Evolutionary conservation across 2,113 vertebrate species (phyloP), one percentile per base, ranked within the genome.

Genomic region (Hypocryptadius cinnamomeus): DNA sequence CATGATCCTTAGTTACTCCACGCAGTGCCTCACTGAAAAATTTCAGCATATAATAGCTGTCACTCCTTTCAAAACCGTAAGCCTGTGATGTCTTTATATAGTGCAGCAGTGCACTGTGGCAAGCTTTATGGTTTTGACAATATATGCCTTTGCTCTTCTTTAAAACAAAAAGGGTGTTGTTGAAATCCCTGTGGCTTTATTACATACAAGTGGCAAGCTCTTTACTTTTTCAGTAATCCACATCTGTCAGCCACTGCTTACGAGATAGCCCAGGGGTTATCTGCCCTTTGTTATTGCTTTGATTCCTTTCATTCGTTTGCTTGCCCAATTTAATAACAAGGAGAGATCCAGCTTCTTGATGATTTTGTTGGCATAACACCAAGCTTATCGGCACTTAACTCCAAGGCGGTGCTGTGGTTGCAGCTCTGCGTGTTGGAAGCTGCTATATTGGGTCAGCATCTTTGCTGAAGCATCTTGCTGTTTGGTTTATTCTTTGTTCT

Each of bases 191-290:
- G 79, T 96, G 92, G 94, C 83, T 96, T 96, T 96, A 96, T 96
- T 96, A 94, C 87, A 79, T 94, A 93, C 87, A 94, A 95, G 95
- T 96, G 93, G 95, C 96, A 93, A 96, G 87, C 95, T 96, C 93
- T 95, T 95, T 94, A 90, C 93, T 95, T 95, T 95, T 95, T 93
- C 87, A 69, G 93, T 96, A 96, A 95, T 96, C 94, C 95, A 94
- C 95, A 93, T 96, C 95, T 96, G 93, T 96, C 95, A 96, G 94
- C 96, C 87, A 88, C 92, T 96, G 93, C 93, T 96, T 95, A 96
- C 35, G 39, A 96, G 87, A 84, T 61, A 93, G 87, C 95, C 92
- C 76, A 88, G 66, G 90, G 95, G 95, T 93, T 96, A 85, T 94
- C 90, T 96, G 94, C 93, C 94, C 95, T 95, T 92, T 83, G 90